Evolutionary conservation across 2,797 vertebrate species (phyloP).

Genomic region (Squalus acanthias): DNA sequence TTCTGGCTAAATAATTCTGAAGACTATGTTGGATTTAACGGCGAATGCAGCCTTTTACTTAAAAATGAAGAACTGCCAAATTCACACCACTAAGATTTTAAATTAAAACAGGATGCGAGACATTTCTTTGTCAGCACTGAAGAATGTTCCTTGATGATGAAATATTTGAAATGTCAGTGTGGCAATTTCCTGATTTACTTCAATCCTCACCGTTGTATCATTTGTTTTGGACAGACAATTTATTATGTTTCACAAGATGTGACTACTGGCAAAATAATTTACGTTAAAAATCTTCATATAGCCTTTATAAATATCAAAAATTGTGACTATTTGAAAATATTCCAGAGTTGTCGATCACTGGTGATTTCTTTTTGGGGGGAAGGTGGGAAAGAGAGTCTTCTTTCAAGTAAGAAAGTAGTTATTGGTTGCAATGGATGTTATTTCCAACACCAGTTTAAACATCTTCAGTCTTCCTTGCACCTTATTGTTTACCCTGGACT

Average conservation of each 20-base stretch:
- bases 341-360: not conserved
- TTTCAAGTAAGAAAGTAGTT: not conserved
- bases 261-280: conserved; percentile 19
- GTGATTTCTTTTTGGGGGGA: not conserved
- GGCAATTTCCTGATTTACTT: conserved; percentile 32
- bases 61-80: conserved; percentile 23
- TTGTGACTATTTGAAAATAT: not conserved
- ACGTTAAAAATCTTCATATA: not conserved
- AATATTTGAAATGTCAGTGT: conserved; percentile 33
- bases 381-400: not conserved
- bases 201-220: not conserved
- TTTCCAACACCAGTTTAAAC: not conserved
- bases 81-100: conserved; percentile 18
- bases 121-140: conserved; percentile 37
- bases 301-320: conserved; percentile 8
- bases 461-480: not conserved
- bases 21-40: not conserved
- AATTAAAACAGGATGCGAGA: conserved; percentile 36
- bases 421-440: not conserved
- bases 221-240: not conserved
- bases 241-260: conserved; percentile 26
- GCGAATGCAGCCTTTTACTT: not conserved
- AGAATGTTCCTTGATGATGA: conserved; percentile 36
- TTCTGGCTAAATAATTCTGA: conserved; percentile 17
- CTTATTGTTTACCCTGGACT: not conserved